phyloP scores from a whole-genome alignment of 1,140 invertebrate genomes.

The Asobara japonica region DNA sequence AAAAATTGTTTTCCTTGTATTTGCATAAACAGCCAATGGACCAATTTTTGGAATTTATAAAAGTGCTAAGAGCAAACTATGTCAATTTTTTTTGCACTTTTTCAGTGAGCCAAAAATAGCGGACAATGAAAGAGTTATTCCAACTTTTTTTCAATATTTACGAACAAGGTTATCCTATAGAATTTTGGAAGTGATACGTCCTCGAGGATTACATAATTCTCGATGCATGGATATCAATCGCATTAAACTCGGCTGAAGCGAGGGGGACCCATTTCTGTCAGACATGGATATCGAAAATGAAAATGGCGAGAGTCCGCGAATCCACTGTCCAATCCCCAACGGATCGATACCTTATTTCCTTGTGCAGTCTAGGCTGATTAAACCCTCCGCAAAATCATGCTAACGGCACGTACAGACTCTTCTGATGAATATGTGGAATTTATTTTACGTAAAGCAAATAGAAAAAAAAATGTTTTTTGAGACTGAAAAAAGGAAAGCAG shows the following conservation, averaged over 20 bases:
- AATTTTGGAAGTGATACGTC: not conserved
- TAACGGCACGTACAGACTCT: constrained; percentile 10
- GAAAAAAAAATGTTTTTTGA: too few relatives aligned
- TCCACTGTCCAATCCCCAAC: constrained; percentile 26
- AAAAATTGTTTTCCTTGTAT: too few relatives aligned
- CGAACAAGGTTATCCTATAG: not conserved
- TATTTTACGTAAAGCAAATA: too few relatives aligned
- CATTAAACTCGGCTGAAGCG: not conserved
- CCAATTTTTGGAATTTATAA: too few relatives aligned
- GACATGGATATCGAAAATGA: constrained; percentile 32
- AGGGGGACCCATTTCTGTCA: not conserved
- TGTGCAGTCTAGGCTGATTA: constrained; percentile 54
- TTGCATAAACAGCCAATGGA: too few relatives aligned
- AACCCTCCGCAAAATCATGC: constrained; percentile 39
- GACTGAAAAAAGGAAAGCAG: too few relatives aligned
- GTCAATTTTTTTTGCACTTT: too few relatives aligned
- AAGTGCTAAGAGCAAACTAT: too few relatives aligned
- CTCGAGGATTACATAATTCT: not conserved
- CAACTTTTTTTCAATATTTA: not conserved
- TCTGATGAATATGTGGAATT: too few relatives aligned
- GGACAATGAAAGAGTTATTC: too few relatives aligned
- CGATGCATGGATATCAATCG: not conserved
- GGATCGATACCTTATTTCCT: constrained; percentile 64
- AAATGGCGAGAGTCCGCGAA: constrained; percentile 41
- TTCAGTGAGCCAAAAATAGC: too few relatives aligned